Percentiles rank a stretch among this genome's conserved stretches.
Conservation (phyloP, 2,797 vertebrate genomes). For the Sebastolobus altivelis region DNA sequence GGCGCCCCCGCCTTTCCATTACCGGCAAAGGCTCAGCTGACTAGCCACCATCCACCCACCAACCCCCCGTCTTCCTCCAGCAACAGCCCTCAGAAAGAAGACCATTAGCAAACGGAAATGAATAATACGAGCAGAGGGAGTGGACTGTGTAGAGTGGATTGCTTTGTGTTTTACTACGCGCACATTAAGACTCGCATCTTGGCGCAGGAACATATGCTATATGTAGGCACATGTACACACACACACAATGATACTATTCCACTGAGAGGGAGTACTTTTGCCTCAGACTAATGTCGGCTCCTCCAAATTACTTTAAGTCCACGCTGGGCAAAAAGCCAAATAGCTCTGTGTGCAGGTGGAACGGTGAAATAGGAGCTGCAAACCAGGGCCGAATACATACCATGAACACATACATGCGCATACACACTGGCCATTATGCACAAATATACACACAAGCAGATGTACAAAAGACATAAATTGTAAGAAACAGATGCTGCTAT, state of each 20-base stretch:
- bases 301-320: slow-evolving; percentile 69
- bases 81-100: slow-evolving; percentile 58
- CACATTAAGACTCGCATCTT: slow-evolving; percentile 30
- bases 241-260: slow-evolving; percentile 39
- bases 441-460: background rate
- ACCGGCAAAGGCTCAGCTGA: slow-evolving; percentile 65
- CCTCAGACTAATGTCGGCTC: slow-evolving; percentile 68
- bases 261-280: slow-evolving; percentile 49
- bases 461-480: background rate
- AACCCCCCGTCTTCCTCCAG: slow-evolving; percentile 52
- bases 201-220: background rate
- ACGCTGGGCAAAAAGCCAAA: slow-evolving; percentile 58
- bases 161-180: slow-evolving; percentile 13
- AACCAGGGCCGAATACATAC: slow-evolving; percentile 13
- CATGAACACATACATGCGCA: background rate
- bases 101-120: slow-evolving; percentile 74
- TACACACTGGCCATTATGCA: background rate
- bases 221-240: slow-evolving; percentile 21
- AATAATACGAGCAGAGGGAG: slow-evolving; percentile 58
- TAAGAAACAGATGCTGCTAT: background rate
- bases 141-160: slow-evolving; percentile 42
- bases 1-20: slow-evolving; percentile 68
- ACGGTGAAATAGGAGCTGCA: slow-evolving; percentile 36
- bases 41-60: slow-evolving; percentile 61
- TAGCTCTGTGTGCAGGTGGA: slow-evolving; percentile 44